Base-by-base conservation (phyloP, 2,797 vertebrate genomes). In the Lepidocolaptes lacrymiger region DNA sequence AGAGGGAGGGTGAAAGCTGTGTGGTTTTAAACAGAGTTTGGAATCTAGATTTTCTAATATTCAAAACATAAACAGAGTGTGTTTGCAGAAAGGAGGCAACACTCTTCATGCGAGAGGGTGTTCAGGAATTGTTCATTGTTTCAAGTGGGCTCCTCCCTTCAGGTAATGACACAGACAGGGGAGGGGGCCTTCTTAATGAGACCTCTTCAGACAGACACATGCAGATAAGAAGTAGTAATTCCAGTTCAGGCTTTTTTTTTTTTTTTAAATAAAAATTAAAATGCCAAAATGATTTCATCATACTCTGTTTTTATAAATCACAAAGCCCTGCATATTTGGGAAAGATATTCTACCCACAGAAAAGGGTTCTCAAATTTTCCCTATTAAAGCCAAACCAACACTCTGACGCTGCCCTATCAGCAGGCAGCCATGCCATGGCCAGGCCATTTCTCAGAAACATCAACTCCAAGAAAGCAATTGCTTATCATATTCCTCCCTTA, bases 401-500 rank as follows among this genome's bases (percentile, higher is more conserved):
- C 52, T 32, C 54, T 74, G 59, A 56, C 63, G 22, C 26, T 46
- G 59, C 20, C 88, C 88, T 94, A 95, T 92, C 93, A 96, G 89
- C 0, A 1, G 1, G n/a, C 87, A 85, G 92, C 64, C 91, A 63
- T 2, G 1, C 87, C 2, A 1, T 1, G 37, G 39, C 72, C 78
- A 91, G 36, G 27, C 81, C 39, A 17, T 71, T 97, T 95, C 94
- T 79, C 72, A 91, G 95, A 96, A 97, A 91, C 17, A 68, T 39
- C 85, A 73, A 43, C 89, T 96, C 93, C 73, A 63, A 76, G 96
- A 93, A 96, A 78, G 91, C 69, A 90, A 73, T 34, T 82, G 76
- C 88, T 95, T 90, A 96, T 95, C 95, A 36, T 9, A 88, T 72
- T 91, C 67, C 91, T 94, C 85, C 63, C 82, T 82, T 49, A 81